A percentile compares a stretch with the other conserved stretches of the same genome.
phyloP scores from a whole-genome alignment of 2,797 vertebrate species.

The Lithobates sylvaticus region DNA sequence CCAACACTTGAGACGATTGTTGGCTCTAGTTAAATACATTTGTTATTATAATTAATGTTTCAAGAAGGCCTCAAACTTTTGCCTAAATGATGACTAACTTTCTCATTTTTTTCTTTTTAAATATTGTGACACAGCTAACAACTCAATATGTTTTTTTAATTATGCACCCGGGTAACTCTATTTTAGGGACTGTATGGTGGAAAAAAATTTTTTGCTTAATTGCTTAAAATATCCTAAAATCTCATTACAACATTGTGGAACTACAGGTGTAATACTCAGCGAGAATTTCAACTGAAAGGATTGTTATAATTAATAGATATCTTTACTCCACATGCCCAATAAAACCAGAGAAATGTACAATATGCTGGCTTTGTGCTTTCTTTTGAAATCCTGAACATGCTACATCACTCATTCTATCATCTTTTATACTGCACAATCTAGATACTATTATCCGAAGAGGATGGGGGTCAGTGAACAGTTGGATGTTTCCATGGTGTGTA shows the following conservation, averaged over 20 bases:
- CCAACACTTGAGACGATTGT: no score
- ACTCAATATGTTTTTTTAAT: constrained; percentile 36
- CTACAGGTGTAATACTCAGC: constrained; percentile 34
- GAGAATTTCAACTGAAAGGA: constrained; percentile 31
- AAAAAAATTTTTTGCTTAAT: constrained; percentile 18
- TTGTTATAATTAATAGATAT: constrained; percentile 52
- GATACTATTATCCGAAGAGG: constrained; percentile 33
- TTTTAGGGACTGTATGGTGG: neutral
- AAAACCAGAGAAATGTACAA: constrained; percentile 36
- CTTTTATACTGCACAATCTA: constrained; percentile 45
- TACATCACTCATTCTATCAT: constrained; percentile 53
- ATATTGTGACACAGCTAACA: constrained; percentile 7
- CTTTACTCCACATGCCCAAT: constrained; percentile 37
- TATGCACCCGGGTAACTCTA: constrained; percentile 17
- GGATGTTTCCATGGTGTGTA: constrained; percentile 23
- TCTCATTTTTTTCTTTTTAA: neutral
- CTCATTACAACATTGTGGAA: constrained; percentile 32
- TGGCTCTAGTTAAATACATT: no score
- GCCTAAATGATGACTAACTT: neutral
- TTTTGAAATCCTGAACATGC: constrained; percentile 25
- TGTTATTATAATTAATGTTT: neutral
- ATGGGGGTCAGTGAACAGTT: constrained; percentile 22
- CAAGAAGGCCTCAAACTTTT: neutral
- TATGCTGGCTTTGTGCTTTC: constrained; percentile 36
- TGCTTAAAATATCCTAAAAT: constrained; percentile 33